A percentile compares a stretch with the other conserved stretches of the same genome.
Conservation (phyloP, 2,888 invertebrate genomes). For the Linhomoeus sp. region DNA sequence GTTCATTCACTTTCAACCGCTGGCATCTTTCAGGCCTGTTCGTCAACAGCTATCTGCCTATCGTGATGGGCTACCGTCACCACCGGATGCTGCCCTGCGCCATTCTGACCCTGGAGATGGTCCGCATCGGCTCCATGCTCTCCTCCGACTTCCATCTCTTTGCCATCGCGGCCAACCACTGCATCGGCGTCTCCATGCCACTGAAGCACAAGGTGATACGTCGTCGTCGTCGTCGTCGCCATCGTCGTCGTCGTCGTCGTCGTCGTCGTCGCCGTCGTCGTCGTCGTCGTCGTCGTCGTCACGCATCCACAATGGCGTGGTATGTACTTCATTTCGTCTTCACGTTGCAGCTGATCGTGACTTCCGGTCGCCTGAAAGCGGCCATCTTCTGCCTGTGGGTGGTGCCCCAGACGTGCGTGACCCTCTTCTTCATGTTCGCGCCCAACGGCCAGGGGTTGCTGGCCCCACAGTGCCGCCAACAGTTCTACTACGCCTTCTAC, state of each 20-base stretch:
- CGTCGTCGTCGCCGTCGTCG: too few species aligned
- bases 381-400: background rate
- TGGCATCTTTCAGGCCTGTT: conserved; percentile 14
- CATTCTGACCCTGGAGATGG: conserved; percentile 9
- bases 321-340: too few species aligned
- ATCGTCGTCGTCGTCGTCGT: too few species aligned
- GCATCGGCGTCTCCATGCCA: conserved; percentile 20
- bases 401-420: background rate
- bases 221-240: too few species aligned
- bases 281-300: too few species aligned
- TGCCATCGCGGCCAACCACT: conserved; percentile 21
- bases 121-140: conserved; percentile 21
- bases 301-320: too few species aligned
- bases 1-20: too few species aligned
- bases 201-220: conserved; percentile 20
- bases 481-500: background rate
- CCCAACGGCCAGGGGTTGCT: background rate
- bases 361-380: background rate
- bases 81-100: background rate
- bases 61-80: conserved; percentile 12
- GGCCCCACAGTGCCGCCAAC: background rate
- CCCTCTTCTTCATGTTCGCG: background rate
- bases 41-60: conserved; percentile 21
- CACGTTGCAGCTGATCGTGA: background rate
- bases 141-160: conserved; percentile 22